Percentiles rank a stretch among this genome's conserved stretches.
Evolutionary conservation across 2,888 invertebrate genomes (phyloP).

Genomic region (Plebejus anna): DNA sequence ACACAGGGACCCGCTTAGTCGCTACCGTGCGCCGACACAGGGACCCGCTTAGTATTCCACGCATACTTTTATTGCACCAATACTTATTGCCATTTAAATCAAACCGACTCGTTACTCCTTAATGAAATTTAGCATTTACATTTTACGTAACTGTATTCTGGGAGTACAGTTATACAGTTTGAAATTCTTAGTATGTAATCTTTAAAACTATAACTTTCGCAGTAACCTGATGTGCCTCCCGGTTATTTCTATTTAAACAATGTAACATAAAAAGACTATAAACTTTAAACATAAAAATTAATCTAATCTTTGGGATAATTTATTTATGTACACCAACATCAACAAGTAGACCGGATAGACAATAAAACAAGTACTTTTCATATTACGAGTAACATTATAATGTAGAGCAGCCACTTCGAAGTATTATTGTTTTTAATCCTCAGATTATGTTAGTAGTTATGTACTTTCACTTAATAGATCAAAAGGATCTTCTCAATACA

Average conservation of each 20-base stretch:
- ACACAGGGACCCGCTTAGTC: slow-evolving; percentile 28
- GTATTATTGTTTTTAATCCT: background rate
- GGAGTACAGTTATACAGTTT: background rate
- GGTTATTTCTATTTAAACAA: background rate
- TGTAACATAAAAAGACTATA: background rate
- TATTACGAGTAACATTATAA: background rate
- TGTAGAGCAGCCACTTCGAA: background rate
- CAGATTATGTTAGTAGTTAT: no score
- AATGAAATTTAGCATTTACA: slow-evolving; percentile 10
- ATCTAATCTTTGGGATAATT: slow-evolving; percentile 8
- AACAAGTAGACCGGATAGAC: slow-evolving; percentile 12
- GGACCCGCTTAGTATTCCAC: slow-evolving; percentile 30
- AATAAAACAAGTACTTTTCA: slow-evolving; percentile 22
- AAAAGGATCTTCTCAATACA: no score
- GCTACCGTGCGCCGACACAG: slow-evolving; percentile 10
- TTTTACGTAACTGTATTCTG: background rate
- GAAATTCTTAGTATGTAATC: background rate
- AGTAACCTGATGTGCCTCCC: slow-evolving; percentile 3
- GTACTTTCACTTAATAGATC: no score
- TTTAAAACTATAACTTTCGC: background rate
- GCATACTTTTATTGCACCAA: slow-evolving; percentile 29
- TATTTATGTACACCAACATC: background rate
- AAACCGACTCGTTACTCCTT: background rate
- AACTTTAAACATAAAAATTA: slow-evolving; percentile 11
- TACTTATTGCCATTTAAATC: slow-evolving; percentile 23